Evolutionary conservation across 2,113 vertebrate genomes (phyloP).

Genomic region (Pseudopodoces humilis): DNA sequence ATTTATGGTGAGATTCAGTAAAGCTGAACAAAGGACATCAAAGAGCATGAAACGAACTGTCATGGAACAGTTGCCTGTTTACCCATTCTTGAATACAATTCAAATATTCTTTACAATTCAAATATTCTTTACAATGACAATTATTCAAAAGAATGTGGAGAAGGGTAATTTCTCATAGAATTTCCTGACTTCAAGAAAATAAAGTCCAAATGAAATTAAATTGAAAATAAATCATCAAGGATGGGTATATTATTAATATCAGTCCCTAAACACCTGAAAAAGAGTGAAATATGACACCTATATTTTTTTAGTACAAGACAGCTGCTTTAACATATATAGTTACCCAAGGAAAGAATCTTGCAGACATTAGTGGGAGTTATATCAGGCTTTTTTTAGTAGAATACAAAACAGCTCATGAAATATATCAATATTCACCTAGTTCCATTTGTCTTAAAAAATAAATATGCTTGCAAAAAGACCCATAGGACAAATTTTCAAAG

Average conservation of each 20-base stretch:
- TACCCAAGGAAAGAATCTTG: neutral
- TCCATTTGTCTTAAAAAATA: neutral
- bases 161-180: neutral
- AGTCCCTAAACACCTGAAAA: neutral
- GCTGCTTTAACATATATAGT: neutral
- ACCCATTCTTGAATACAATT: neutral
- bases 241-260: neutral
- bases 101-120: neutral
- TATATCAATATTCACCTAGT: neutral
- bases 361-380: neutral
- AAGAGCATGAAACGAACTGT: neutral
- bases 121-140: neutral
- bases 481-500: neutral
- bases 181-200: neutral
- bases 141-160: neutral
- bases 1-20: neutral
- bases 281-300: neutral
- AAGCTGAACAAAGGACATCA: neutral
- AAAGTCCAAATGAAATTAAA: neutral
- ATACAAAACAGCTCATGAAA: neutral
- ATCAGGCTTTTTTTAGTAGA: neutral
- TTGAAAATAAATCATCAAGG: neutral
- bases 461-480: neutral
- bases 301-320: neutral
- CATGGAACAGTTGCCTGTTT: neutral